Evolutionary conservation across 1,140 invertebrate genomes (phyloP), one percentile per base, ranked within the genome.

Genomic region (Drosophila ercepeae): DNA sequence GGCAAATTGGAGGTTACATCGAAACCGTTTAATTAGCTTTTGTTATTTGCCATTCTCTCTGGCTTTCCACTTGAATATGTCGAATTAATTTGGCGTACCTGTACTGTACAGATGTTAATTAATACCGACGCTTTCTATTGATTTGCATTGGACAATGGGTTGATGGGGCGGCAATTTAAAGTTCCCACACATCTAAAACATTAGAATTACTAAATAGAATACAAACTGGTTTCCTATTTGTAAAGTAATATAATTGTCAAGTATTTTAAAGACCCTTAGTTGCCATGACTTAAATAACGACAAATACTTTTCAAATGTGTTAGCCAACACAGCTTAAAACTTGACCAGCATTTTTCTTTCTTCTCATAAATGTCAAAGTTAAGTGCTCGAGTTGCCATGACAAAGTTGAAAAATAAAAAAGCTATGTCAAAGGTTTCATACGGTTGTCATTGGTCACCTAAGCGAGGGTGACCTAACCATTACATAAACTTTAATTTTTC

Each of bases 1-100:
- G 36, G 36, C 36, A n/a, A 32, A 32, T 8, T 14, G 19, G 23
- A 55, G 23, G 16, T 42, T 42, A 16, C 16, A 42, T 9, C 55
- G 52, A 60, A 32, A 36, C 8, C 75, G 53, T 70, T 78, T 65
- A 78, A 79, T 78, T 75, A 78, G 70, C 21, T 34, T 27, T 46
- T 44, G 69, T 70, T 59, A 64, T 70, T 51, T 34, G 19, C 16
- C 46, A 49, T 69, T 58, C 29, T 4, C 34, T 3, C 2, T 7
- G 14, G n/a, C 16, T 41, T 11, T 25, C n/a, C 23, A 49, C 46
- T 49, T 27, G 3, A 11, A 32, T 3, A 25, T 29, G 25, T 49
- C 46, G 18, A 13, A 49, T 49, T n/a, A 49, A 9, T 13, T 18
- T n/a, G 11, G 8, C 13, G 9, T 14, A 9, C 36, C 4, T 6